phyloP scores from a whole-genome alignment of 53 echinoderm and acorn worm species.

The Glandiceps talaboti region DNA sequence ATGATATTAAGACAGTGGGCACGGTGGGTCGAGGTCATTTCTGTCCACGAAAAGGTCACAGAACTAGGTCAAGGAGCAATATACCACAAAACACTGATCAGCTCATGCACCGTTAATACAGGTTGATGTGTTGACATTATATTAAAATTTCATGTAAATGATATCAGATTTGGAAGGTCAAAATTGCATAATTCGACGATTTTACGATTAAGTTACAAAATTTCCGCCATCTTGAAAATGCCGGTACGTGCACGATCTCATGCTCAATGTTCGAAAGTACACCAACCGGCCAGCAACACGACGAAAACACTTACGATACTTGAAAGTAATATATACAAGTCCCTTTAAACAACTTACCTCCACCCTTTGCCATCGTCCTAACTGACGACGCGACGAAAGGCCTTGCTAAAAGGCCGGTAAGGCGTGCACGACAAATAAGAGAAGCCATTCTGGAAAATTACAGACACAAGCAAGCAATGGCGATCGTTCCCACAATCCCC shows the following conservation, averaged over 20 bases:
- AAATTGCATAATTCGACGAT: too few relatives aligned
- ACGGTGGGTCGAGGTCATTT: background rate
- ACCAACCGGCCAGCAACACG: too few relatives aligned
- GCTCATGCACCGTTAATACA: too few relatives aligned
- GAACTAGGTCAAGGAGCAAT: background rate
- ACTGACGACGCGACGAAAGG: constrained; percentile 41
- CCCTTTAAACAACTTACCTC: constrained; percentile 16
- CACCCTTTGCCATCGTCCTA: constrained; percentile 72
- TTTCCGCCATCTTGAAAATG: background rate
- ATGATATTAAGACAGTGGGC: too few relatives aligned
- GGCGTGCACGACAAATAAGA: constrained; percentile 58
- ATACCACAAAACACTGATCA: too few relatives aligned
- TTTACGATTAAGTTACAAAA: too few relatives aligned
- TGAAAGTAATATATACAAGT: background rate
- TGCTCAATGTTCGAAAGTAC: too few relatives aligned
- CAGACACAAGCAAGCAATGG: too few relatives aligned
- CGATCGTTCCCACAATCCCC: too few relatives aligned
- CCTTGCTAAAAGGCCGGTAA: constrained; percentile 41
- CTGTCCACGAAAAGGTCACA: background rate
- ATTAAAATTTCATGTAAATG: too few relatives aligned
- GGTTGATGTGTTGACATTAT: too few relatives aligned
- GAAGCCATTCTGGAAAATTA: constrained; percentile 58
- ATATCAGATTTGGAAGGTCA: too few relatives aligned
- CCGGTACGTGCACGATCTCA: background rate
- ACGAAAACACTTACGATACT: background rate